phyloP scores from a whole-genome alignment of 2,797 vertebrate genomes.

The Telmatherina bonti region DNA sequence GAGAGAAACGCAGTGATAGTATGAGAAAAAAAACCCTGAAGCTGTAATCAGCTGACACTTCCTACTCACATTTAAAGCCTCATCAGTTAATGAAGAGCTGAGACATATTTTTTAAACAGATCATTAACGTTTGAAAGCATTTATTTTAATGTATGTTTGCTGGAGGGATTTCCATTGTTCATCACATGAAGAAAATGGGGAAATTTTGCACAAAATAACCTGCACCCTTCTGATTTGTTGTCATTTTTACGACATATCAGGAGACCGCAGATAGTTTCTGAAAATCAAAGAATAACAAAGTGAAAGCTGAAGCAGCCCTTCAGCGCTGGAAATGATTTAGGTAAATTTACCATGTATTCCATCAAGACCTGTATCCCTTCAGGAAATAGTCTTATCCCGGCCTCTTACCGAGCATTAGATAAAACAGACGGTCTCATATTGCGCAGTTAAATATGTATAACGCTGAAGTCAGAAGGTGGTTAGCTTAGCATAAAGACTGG shows the following conservation, averaged over 20 bases:
- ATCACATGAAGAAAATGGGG: not conserved
- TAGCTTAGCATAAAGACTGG: slow-evolving; percentile 1
- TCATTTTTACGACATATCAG: not conserved
- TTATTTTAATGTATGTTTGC: not conserved
- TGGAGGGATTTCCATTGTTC: not conserved
- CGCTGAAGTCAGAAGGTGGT: not conserved
- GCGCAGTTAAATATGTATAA: not conserved
- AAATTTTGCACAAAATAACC: not conserved
- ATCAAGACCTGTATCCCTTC: not conserved
- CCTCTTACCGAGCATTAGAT: slow-evolving; percentile 4
- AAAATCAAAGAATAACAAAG: not conserved
- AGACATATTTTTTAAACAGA: slow-evolving; percentile 3
- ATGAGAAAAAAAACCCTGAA: not conserved
- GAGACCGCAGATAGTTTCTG: not conserved
- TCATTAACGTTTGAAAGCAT: not conserved
- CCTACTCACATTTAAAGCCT: slow-evolving; percentile 5
- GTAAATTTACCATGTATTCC: not conserved
- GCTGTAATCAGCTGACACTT: slow-evolving; percentile 3
- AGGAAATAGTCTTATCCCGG: not conserved
- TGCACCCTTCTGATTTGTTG: not conserved
- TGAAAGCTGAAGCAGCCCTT: not conserved
- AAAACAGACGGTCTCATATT: not conserved
- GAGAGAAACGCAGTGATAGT: slow-evolving; percentile 1
- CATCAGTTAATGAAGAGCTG: slow-evolving; percentile 6
- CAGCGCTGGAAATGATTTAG: not conserved